A percentile compares a stretch with the other conserved stretches of the same genome.
phyloP scores from a whole-genome alignment of 1,140 invertebrate genomes.

The Carcinoscorpius rotundicauda region DNA sequence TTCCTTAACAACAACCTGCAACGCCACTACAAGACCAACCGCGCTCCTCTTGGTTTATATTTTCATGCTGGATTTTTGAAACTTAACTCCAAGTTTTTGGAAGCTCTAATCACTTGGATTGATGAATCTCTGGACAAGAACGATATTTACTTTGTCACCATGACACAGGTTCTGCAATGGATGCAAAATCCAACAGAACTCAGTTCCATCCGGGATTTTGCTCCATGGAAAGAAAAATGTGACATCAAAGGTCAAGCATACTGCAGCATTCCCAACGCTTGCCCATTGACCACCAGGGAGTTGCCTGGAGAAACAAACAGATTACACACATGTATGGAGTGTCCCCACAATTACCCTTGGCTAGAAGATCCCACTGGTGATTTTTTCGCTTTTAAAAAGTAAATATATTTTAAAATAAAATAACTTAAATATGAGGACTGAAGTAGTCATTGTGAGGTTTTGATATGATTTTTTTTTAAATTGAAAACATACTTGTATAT shows the following conservation, averaged over 20 bases:
- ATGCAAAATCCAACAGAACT: conserved; percentile 78
- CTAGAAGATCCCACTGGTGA: conserved; percentile 44
- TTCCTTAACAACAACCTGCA: conserved; percentile 92
- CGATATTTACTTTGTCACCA: conserved; percentile 83
- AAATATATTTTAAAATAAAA: too few relatives aligned
- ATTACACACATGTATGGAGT: conserved; percentile 73
- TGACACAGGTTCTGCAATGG: conserved; percentile 88
- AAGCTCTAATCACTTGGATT: conserved; percentile 82
- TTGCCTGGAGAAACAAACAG: conserved; percentile 73
- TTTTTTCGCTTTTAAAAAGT: too few relatives aligned
- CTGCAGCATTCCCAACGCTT: conserved; percentile 83
- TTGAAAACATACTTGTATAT: too few relatives aligned
- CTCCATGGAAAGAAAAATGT: conserved; percentile 44
- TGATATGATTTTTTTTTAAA: too few relatives aligned
- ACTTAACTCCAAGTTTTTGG: conserved; percentile 86
- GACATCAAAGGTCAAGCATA: conserved; percentile 67
- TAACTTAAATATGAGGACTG: too few relatives aligned
- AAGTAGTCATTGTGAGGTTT: too few relatives aligned
- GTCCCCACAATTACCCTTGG: conserved; percentile 85
- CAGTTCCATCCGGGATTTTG: conserved; percentile 70
- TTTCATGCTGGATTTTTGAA: conserved; percentile 94
- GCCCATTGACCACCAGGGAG: conserved; percentile 67
- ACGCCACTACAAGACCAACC: conserved; percentile 83
- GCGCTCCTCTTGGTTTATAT: conserved; percentile 81
- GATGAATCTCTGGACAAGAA: conserved; percentile 75